These are phyloP conservation scores for Netelia virgata DNA, from an alignment of 2,888 invertebrate genomes.

Conservation along the genomic window DNA sequence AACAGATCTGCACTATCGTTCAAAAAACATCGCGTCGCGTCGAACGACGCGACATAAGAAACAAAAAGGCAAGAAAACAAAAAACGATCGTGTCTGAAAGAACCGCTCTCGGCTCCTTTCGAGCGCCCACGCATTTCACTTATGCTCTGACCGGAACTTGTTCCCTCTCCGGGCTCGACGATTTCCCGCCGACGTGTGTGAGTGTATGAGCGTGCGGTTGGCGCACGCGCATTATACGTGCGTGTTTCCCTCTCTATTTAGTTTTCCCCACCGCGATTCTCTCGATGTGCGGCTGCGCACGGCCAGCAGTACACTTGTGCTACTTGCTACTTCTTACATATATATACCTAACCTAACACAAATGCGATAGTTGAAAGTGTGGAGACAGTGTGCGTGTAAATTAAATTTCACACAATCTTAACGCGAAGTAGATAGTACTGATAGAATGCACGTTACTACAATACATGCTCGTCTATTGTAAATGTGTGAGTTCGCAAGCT, in stretches of 20 bases:
- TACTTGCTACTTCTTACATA: constrained; percentile 32
- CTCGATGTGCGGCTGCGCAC: constrained; percentile 36
- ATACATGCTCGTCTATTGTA: not conserved
- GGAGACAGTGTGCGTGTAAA: not conserved
- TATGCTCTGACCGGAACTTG: constrained; percentile 64
- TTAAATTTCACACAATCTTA: not conserved
- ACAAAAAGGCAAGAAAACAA: constrained; percentile 10
- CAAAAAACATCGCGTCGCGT: not conserved
- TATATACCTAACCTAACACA: not conserved
- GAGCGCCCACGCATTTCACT: constrained; percentile 64
- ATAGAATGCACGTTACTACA: not conserved
- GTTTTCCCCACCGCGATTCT: constrained; percentile 28
- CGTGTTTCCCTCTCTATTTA: constrained; percentile 22
- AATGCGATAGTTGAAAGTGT: not conserved
- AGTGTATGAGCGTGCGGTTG: constrained; percentile 1
- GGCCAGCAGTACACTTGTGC: constrained; percentile 22
- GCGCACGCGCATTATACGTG: constrained; percentile 24
- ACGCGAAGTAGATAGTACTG: not conserved
- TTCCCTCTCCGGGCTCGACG: constrained; percentile 41
- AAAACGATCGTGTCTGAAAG: constrained; percentile 8
- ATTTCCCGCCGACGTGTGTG: constrained; percentile 55
- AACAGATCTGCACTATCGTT: constrained; percentile 26
- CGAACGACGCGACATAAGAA: not conserved
- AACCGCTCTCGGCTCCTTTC: constrained; percentile 45
- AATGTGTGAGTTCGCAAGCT: not conserved